These are phyloP conservation scores for Anguilla anguilla DNA, from an alignment of 2,797 vertebrate genomes.

Conservation along the genomic window DNA sequence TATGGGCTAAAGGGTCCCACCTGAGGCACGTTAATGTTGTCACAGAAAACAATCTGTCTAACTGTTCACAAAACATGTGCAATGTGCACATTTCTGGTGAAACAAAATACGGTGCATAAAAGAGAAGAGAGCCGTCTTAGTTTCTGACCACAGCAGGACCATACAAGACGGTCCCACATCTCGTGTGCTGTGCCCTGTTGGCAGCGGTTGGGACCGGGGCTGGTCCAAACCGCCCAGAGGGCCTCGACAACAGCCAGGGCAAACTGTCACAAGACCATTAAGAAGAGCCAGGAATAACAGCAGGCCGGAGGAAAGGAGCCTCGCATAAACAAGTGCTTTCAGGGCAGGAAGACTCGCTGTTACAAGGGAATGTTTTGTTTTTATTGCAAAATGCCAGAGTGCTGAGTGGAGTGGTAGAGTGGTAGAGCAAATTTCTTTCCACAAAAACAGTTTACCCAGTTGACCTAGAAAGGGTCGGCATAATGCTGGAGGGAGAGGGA, in stretches of 20 bases:
- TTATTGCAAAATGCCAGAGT: conserved; percentile 4
- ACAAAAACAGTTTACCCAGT: conserved; percentile 52
- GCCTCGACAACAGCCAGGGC: not conserved
- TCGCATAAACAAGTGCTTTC: not conserved
- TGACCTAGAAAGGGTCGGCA: conserved; percentile 24
- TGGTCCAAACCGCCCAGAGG: not conserved
- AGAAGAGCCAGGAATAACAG: not conserved
- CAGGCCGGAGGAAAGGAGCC: not conserved
- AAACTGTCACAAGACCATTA: not conserved
- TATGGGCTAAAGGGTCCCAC: too few species aligned
- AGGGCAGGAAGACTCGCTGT: not conserved
- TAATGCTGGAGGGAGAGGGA: not conserved
- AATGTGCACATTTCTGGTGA: too few species aligned
- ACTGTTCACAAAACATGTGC: too few species aligned
- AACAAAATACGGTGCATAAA: too few species aligned
- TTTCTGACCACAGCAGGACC: too few species aligned
- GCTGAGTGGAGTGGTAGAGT: not conserved
- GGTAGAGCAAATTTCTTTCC: not conserved
- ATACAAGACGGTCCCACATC: too few species aligned
- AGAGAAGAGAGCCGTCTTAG: too few species aligned
- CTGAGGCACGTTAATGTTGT: too few species aligned
- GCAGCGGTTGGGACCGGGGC: too few species aligned
- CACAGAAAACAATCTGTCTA: too few species aligned
- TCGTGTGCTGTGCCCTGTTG: too few species aligned
- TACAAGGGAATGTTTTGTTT: conserved; percentile 6